These are phyloP conservation scores for Colletes latitarsis DNA, from an alignment of 1,140 invertebrate genomes.

Conservation along the genomic window DNA sequence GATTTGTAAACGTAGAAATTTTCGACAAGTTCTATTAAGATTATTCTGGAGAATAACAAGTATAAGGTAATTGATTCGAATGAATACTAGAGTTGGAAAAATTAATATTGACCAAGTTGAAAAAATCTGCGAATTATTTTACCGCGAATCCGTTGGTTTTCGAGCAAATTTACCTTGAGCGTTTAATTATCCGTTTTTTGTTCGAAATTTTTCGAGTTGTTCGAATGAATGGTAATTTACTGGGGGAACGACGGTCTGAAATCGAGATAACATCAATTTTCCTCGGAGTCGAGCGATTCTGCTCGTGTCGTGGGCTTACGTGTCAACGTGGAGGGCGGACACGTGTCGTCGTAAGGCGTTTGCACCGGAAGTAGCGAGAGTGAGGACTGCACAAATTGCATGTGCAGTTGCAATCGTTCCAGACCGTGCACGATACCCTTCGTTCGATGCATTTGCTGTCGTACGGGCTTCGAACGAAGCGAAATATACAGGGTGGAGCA, in stretches of 20 bases:
- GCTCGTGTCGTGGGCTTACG: background rate
- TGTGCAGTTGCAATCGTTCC: slow-evolving; percentile 24
- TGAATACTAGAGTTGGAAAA: too few relatives aligned
- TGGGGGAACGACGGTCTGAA: background rate
- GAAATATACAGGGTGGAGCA: background rate
- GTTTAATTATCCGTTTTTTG: too few relatives aligned
- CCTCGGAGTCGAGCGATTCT: background rate
- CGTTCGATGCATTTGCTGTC: slow-evolving; percentile 9
- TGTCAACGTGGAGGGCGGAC: slow-evolving; percentile 16
- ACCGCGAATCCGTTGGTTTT: too few relatives aligned
- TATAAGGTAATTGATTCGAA: too few relatives aligned
- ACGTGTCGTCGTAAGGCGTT: slow-evolving; percentile 25
- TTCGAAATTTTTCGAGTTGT: too few relatives aligned
- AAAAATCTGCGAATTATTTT: too few relatives aligned
- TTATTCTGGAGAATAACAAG: too few relatives aligned
- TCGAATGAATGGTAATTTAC: slow-evolving; percentile 33
- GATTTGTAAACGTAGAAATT: too few relatives aligned
- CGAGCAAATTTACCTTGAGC: too few relatives aligned
- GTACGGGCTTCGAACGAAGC: slow-evolving; percentile 2
- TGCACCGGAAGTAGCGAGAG: too few relatives aligned
- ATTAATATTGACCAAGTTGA: too few relatives aligned
- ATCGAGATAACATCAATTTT: slow-evolving; percentile 22
- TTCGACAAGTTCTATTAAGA: too few relatives aligned
- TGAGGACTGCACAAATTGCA: slow-evolving; percentile 18
- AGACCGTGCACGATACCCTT: background rate